Evolutionary conservation across 2,113 vertebrate genomes (phyloP), one percentile per base, ranked within the genome.

Genomic region (Aspidoscelis tigris): DNA sequence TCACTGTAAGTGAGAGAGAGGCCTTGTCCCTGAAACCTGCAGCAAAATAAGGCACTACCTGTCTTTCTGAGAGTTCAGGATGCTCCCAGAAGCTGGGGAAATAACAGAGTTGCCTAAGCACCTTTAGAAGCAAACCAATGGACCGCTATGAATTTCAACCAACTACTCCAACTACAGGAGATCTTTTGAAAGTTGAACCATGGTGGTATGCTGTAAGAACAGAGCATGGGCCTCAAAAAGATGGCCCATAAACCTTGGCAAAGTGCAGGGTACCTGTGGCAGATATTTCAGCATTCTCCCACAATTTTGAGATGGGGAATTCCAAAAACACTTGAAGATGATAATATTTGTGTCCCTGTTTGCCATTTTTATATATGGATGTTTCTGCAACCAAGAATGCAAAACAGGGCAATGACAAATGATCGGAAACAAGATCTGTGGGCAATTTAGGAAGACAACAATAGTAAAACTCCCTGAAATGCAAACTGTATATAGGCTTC

Each of bases 381-480:
- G 83, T 85, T 83, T 86, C 91, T 88, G 76, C 83, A 66, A 83
- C 58, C 14, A 88, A 44, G 26, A 22, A 47, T 18, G 72, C 7
- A 88, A 85, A 78, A 7, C 86, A 88, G 78, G 78, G 86, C 26
- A 72, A 58, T 21, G 68, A 72, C 70, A 1, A 4, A 76, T 64
- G 4, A 41, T 58, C 75, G 33, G 68, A 69, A 20, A 41, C 18
- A 5, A 4, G 55, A 76, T 68, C 33, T 50, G n/a, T 24, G 10
- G 1, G 43, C 78, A 84, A 80, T 85, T 16, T 65, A 82, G 83
- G 88, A 78, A 81, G 18, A 33, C 12, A 66, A 81, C 14, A 16
- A 61, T 61, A 2, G 58, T 18, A 61, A 61, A 61, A 18, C 18
- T 18, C 18, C 18, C 58, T 61, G 22, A 18, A 81, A 78, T 20